These are phyloP conservation scores for Dasysyrphus tricinctus DNA, from an alignment of 2,888 invertebrate species.

Conservation along the genomic window DNA sequence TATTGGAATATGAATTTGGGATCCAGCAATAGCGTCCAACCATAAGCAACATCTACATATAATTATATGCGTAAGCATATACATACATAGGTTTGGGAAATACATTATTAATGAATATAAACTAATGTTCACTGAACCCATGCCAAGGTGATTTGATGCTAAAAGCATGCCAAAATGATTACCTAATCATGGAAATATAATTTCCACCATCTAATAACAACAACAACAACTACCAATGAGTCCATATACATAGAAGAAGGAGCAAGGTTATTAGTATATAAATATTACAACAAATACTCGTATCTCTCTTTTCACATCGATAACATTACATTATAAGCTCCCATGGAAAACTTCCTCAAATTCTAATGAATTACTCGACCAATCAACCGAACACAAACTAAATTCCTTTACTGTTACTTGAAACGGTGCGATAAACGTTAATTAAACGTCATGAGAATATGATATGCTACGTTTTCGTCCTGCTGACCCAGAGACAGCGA, in stretches of 20 bases:
- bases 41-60: background rate
- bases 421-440: conserved; percentile 75
- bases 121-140: conserved; percentile 12
- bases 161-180: conserved; percentile 20
- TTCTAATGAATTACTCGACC: conserved; percentile 74
- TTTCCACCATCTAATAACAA: background rate
- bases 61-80: background rate
- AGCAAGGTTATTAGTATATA: background rate
- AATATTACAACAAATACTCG: conserved; percentile 22
- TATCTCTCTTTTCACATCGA: conserved; percentile 15
- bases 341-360: conserved; percentile 62
- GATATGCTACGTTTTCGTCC: conserved; percentile 65
- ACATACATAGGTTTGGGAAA: background rate
- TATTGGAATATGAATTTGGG: too few species aligned
- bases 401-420: conserved; percentile 70
- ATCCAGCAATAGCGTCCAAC: background rate
- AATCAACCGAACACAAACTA: conserved; percentile 71
- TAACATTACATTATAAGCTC: background rate
- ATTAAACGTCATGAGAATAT: conserved; percentile 75
- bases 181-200: conserved; percentile 43
- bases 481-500: conserved; percentile 60
- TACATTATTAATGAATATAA: conserved; percentile 12
- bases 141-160: conserved; percentile 28
- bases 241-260: background rate
- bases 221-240: background rate